These are phyloP conservation scores for Bradypodion pumilum DNA, from an alignment of 2,797 vertebrate genomes.

Conservation along the genomic window DNA sequence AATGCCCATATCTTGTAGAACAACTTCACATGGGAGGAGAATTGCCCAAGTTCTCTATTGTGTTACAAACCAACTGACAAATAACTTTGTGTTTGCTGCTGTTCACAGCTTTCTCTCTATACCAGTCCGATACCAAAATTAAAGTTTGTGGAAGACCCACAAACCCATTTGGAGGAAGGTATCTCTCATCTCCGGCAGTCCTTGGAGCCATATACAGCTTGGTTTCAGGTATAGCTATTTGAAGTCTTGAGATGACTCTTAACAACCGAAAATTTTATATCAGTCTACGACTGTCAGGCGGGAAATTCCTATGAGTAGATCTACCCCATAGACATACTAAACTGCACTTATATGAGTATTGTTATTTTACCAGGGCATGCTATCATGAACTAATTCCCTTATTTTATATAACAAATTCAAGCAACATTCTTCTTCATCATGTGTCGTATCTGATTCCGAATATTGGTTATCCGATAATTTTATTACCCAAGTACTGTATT, in stretches of 20 bases:
- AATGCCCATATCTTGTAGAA: slow-evolving; percentile 45
- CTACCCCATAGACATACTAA: not conserved
- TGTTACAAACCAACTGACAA: slow-evolving; percentile 31
- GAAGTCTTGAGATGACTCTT: not conserved
- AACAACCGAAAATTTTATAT: not conserved
- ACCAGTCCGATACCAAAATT: slow-evolving; percentile 75
- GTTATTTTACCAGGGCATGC: not conserved
- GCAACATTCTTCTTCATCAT: too few relatives aligned
- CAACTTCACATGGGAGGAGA: slow-evolving; percentile 5
- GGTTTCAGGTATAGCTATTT: slow-evolving; percentile 82
- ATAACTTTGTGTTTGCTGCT: slow-evolving; percentile 67
- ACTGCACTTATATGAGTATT: not conserved
- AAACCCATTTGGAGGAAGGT: slow-evolving; percentile 80
- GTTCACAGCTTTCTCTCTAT: slow-evolving; percentile 89
- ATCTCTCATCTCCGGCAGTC: slow-evolving; percentile 80
- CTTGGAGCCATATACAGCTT: slow-evolving; percentile 80
- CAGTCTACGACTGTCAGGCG: not conserved
- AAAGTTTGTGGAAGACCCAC: slow-evolving; percentile 75
- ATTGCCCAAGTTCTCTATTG: slow-evolving; percentile 34
- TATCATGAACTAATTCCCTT: too few relatives aligned
- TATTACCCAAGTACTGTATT: not conserved
- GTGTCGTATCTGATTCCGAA: too few relatives aligned
- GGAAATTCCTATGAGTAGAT: not conserved
- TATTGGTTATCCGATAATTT: not conserved
- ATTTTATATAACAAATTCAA: not conserved